Conservation (phyloP, 92 coral and sea anemone genomes). For the Parazoanthus atlanticus region DNA sequence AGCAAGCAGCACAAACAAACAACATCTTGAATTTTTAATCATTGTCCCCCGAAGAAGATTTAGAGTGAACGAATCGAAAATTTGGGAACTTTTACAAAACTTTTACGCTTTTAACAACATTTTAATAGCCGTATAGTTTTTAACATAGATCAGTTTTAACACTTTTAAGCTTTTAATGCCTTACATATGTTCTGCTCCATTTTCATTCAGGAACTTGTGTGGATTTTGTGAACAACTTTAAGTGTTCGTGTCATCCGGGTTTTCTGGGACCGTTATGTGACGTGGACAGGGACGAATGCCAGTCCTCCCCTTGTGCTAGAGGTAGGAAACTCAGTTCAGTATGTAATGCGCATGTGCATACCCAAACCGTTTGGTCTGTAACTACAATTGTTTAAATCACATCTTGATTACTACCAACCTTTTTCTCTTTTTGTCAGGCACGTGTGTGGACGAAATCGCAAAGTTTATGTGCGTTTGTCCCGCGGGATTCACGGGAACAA, state of each 20-base stretch:
- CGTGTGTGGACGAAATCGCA: slow-evolving; percentile 3
- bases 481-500: slow-evolving; percentile 31
- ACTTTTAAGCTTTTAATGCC: too few relatives aligned
- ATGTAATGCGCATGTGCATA: neutral
- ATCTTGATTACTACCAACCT: neutral
- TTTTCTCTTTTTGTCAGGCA: neutral
- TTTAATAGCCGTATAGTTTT: too few relatives aligned
- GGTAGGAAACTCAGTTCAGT: neutral
- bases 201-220: slow-evolving; percentile 20
- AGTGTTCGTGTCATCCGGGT: slow-evolving; percentile 30
- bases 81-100: too few relatives aligned
- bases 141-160: too few relatives aligned
- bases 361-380: neutral
- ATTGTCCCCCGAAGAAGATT: too few relatives aligned
- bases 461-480: slow-evolving; percentile 12
- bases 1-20: too few relatives aligned
- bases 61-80: too few relatives aligned
- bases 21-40: too few relatives aligned
- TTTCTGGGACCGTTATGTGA: slow-evolving; percentile 28
- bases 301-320: slow-evolving; percentile 26
- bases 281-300: slow-evolving; percentile 32
- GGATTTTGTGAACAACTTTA: slow-evolving; percentile 20
- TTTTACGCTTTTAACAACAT: too few relatives aligned
- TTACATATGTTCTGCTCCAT: neutral
- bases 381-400: too few relatives aligned